Conservation (phyloP, 2,797 vertebrate genomes). For the Bucorvus abyssinicus region DNA sequence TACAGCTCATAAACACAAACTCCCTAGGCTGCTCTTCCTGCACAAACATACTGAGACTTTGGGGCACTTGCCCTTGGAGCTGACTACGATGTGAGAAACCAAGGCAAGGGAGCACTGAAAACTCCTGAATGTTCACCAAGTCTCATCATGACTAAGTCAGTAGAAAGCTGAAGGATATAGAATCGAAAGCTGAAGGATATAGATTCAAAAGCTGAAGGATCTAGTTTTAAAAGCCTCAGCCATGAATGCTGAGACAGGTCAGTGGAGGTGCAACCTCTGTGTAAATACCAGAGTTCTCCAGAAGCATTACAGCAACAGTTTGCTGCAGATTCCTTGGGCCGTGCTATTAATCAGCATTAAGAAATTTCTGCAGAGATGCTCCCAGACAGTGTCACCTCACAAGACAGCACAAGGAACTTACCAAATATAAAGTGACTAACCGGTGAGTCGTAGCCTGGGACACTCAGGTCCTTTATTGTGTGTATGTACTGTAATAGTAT, state of each 20-base stretch:
- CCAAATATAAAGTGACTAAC: background rate
- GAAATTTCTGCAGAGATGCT: background rate
- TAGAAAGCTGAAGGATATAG: background rate
- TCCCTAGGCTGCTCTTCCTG: background rate
- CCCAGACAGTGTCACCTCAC: background rate
- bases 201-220: background rate
- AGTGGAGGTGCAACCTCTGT: background rate
- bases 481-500: background rate
- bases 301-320: background rate
- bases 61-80: background rate
- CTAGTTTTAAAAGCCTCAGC: background rate
- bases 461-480: background rate
- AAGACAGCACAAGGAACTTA: background rate
- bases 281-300: background rate
- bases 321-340: background rate
- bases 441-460: background rate
- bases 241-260: background rate
- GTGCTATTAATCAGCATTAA: background rate
- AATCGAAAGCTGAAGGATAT: background rate
- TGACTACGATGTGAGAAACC: background rate
- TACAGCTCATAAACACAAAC: background rate
- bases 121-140: background rate
- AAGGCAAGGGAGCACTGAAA: background rate
- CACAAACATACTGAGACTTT: background rate
- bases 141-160: fast-evolving